Conservation (phyloP, 2,797 vertebrate species). For the Anguilla megastoma region DNA sequence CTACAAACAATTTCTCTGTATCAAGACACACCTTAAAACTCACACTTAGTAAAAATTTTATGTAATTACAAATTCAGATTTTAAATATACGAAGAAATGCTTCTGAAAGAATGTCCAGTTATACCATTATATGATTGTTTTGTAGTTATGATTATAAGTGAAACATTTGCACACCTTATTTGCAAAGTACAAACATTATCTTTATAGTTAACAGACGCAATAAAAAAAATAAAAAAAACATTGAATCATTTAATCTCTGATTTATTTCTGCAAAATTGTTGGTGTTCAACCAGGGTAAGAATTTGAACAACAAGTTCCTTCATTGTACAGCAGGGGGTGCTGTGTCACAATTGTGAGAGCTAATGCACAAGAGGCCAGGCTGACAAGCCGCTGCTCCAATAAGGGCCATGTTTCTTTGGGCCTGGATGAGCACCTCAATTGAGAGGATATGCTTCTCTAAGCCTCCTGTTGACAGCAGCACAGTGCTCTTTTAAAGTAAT, state of each 20-base stretch:
- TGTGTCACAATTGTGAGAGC: conserved; percentile 68
- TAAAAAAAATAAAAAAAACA: not conserved
- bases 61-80: too few species aligned
- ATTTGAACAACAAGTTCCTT: not conserved
- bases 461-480: conserved; percentile 84
- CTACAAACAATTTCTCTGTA: not conserved
- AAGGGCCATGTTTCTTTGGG: conserved; percentile 72
- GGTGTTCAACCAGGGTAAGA: not conserved
- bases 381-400: conserved; percentile 52
- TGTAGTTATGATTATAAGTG: too few species aligned
- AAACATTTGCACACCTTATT: too few species aligned
- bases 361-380: conserved; percentile 33
- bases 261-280: not conserved
- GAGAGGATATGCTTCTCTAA: conserved; percentile 82
- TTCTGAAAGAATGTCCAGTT: too few species aligned
- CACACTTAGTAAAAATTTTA: too few species aligned
- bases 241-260: not conserved
- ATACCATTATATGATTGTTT: too few species aligned
- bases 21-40: not conserved
- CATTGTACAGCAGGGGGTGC: conserved; percentile 72
- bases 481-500: conserved; percentile 87
- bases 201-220: not conserved
- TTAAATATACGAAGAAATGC: too few species aligned
- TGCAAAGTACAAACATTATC: too few species aligned
- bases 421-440: conserved; percentile 81